These are phyloP conservation scores for Leucopsar rothschildi DNA, from an alignment of 2,113 vertebrate genomes.

Conservation along the genomic window DNA sequence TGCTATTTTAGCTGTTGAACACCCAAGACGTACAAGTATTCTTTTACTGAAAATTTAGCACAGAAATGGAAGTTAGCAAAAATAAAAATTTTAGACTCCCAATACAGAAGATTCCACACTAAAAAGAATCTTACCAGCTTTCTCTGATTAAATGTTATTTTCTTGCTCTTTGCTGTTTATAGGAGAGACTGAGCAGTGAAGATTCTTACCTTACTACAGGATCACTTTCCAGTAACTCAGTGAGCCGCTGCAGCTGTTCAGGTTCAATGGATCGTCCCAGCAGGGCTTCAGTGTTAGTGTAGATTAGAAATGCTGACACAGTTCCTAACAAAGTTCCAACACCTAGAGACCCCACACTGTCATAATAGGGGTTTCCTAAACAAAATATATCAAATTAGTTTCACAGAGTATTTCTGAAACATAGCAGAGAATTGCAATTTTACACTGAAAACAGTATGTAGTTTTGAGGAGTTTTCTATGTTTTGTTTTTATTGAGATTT, in stretches of 20 bases:
- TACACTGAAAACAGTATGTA: neutral
- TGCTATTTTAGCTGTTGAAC: neutral
- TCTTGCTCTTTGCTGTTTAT: neutral
- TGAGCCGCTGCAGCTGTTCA: constrained; percentile 91
- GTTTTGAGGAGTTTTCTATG: neutral
- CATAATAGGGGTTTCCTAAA: constrained; percentile 88
- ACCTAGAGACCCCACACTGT: constrained; percentile 91
- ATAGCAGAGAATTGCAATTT: neutral
- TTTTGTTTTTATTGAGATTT: neutral
- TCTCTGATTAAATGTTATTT: neutral
- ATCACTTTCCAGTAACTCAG: constrained; percentile 92
- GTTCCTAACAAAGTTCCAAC: constrained; percentile 89
- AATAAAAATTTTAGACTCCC: neutral
- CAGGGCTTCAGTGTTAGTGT: constrained; percentile 95
- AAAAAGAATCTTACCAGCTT: neutral
- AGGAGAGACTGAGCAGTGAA: neutral
- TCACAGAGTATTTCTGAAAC: neutral
- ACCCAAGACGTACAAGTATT: neutral
- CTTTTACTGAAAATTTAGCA: neutral
- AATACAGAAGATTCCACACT: neutral
- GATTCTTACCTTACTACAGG: constrained; percentile 86
- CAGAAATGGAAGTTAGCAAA: neutral
- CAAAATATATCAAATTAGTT: neutral
- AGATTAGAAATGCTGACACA: constrained; percentile 96
- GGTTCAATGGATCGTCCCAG: constrained; percentile 93